These are phyloP conservation scores for Drepanosiphum platanoidis DNA, from an alignment of 2,888 invertebrate genomes.

Conservation along the genomic window DNA sequence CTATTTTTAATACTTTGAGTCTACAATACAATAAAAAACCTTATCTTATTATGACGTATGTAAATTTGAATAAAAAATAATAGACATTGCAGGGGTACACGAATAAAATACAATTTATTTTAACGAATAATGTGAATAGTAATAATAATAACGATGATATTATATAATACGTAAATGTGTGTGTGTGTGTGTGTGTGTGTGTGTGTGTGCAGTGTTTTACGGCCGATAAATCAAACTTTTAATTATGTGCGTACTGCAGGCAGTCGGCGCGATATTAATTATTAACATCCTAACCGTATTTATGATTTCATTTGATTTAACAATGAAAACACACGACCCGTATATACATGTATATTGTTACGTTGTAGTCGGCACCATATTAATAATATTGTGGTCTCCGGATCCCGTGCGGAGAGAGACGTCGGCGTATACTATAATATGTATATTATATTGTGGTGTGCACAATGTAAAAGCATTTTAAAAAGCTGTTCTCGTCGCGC, in stretches of 20 bases:
- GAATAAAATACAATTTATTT: no score
- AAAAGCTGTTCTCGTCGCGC: neutral
- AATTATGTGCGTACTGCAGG: neutral
- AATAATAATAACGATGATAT: neutral
- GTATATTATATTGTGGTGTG: neutral
- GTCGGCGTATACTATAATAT: no score
- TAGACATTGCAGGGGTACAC: neutral
- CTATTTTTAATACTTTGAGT: neutral
- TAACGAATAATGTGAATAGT: no score
- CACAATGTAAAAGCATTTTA: no score
- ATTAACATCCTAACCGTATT: neutral
- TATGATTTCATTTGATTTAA: neutral
- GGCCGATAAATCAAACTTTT: slow-evolving; percentile 18
- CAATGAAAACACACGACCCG: neutral
- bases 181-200: neutral
- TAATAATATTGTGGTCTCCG: no score
- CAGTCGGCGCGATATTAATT: neutral
- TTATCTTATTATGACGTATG: slow-evolving; percentile 9
- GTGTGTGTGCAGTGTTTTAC: neutral
- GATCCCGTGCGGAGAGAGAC: no score
- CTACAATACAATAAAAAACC: neutral
- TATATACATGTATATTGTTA: no score
- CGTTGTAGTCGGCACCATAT: no score
- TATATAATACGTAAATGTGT: neutral
- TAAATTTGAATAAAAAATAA: slow-evolving; percentile 13